Conservation (phyloP, 2,797 vertebrate species). For the Melanotaenia nigrans region DNA sequence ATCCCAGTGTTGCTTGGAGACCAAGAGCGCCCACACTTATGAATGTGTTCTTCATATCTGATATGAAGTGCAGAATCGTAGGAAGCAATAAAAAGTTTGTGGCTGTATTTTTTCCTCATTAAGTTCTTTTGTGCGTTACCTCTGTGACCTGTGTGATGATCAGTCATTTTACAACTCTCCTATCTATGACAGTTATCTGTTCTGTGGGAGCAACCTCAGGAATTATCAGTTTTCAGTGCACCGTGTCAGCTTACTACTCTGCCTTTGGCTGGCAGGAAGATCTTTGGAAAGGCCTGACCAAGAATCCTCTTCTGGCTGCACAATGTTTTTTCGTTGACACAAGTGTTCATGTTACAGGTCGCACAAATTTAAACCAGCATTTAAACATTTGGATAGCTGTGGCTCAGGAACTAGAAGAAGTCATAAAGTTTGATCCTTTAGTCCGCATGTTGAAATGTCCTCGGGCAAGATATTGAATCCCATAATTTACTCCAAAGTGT, state of each 20-base stretch:
- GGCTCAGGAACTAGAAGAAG: neutral
- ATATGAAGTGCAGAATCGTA: neutral
- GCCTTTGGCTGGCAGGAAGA: constrained; percentile 39
- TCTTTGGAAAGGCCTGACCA: constrained; percentile 21
- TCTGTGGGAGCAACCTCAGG: constrained; percentile 11
- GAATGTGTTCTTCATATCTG: constrained; percentile 12
- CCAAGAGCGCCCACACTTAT: constrained; percentile 13
- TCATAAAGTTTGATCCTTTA: neutral
- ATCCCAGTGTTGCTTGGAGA: constrained; percentile 22
- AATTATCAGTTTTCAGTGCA: constrained; percentile 44
- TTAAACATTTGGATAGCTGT: neutral
- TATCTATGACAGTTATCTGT: constrained; percentile 30
- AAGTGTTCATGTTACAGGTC: neutral
- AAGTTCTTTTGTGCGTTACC: neutral
- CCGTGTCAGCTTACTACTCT: constrained; percentile 48
- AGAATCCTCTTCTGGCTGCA: constrained; percentile 15
- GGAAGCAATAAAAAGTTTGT: neutral
- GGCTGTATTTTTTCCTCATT: neutral
- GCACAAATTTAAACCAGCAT: constrained; percentile 1
- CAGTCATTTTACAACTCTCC: constrained; percentile 8
- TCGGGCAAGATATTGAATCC: neutral
- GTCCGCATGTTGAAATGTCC: neutral
- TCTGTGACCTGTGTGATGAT: constrained; percentile 11
- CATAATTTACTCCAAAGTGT: neutral
- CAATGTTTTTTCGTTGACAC: constrained; percentile 44